These are phyloP conservation scores for Phylloscopus trochilus DNA, from an alignment of 2,113 vertebrate species.

Conservation along the genomic window DNA sequence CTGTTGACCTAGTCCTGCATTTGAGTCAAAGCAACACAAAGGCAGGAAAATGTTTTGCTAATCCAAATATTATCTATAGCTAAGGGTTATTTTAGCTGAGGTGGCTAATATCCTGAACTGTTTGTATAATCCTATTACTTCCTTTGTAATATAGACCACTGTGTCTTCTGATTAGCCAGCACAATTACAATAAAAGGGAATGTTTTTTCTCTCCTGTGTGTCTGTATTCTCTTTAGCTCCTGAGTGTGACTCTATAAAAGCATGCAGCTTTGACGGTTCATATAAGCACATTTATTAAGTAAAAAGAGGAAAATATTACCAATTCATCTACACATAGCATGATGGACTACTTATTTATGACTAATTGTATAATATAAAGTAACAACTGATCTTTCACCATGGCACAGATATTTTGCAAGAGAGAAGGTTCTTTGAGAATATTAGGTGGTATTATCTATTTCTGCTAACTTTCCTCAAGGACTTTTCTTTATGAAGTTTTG, in stretches of 20 bases:
- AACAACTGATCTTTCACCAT: not conserved
- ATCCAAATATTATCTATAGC: constrained; percentile 51
- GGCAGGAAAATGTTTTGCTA: constrained; percentile 64
- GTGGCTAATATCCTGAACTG: constrained; percentile 45
- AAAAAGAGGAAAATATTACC: not conserved
- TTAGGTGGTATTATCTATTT: not conserved
- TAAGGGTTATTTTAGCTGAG: constrained; percentile 52
- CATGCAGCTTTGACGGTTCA: not conserved
- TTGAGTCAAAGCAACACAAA: constrained; percentile 71
- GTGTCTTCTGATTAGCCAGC: not conserved
- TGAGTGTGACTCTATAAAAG: not conserved
- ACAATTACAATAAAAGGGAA: not conserved
- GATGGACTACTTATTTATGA: not conserved
- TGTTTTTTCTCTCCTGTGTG: not conserved
- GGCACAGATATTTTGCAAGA: not conserved
- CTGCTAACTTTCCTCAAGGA: not conserved
- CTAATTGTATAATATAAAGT: not conserved
- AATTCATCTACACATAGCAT: not conserved
- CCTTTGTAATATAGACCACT: constrained; percentile 13
- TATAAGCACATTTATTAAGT: not conserved
- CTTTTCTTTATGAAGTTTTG: not conserved
- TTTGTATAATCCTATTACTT: constrained; percentile 31
- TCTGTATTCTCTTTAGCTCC: not conserved
- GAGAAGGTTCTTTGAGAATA: not conserved
- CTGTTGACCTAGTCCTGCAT: constrained; percentile 55